A percentile compares a stretch with the other conserved stretches of the same genome.
Evolutionary conservation across 1,140 invertebrate species (phyloP).

Genomic region (Drosophila baimaii): DNA sequence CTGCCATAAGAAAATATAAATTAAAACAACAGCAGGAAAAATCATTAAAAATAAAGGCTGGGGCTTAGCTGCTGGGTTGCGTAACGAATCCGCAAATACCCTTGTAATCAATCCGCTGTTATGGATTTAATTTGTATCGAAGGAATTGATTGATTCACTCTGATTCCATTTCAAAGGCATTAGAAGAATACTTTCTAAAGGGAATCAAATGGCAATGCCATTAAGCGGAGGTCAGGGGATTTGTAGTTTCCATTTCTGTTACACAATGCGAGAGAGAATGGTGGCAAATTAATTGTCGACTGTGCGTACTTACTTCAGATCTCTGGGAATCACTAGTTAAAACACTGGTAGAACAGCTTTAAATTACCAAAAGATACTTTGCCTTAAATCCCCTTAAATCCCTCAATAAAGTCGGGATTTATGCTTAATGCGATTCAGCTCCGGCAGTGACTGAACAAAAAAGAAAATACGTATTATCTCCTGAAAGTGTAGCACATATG

Average conservation of each 20-base stretch:
- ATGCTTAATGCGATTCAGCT: slow-evolving; percentile 3
- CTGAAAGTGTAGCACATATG: slow-evolving; percentile 31
- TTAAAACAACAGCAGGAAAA: slow-evolving; percentile 30
- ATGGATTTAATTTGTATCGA: not conserved
- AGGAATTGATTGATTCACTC: not conserved
- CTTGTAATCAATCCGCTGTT: slow-evolving; percentile 9
- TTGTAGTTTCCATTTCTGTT: slow-evolving; percentile 11
- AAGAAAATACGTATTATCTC: slow-evolving; percentile 13
- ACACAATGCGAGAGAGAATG: not conserved
- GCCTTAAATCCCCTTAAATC: slow-evolving; percentile 10
- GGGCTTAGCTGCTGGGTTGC: not conserved
- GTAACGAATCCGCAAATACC: slow-evolving; percentile 17
- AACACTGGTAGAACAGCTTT: not conserved
- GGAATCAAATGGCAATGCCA: slow-evolving; percentile 9
- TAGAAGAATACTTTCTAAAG: not conserved
- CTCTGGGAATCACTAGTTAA: not conserved
- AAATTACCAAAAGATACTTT: not conserved
- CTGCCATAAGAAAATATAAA: slow-evolving; percentile 39
- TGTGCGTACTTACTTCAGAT: not conserved
- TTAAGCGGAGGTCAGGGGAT: slow-evolving; percentile 6
- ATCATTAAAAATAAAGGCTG: slow-evolving; percentile 23
- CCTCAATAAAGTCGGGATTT: slow-evolving; percentile 11
- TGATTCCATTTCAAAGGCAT: not conserved
- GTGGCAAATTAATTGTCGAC: slow-evolving; percentile 2
- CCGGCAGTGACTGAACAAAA: not conserved